Conservation (phyloP, 2,888 invertebrate species). For the Beris chalybata region DNA sequence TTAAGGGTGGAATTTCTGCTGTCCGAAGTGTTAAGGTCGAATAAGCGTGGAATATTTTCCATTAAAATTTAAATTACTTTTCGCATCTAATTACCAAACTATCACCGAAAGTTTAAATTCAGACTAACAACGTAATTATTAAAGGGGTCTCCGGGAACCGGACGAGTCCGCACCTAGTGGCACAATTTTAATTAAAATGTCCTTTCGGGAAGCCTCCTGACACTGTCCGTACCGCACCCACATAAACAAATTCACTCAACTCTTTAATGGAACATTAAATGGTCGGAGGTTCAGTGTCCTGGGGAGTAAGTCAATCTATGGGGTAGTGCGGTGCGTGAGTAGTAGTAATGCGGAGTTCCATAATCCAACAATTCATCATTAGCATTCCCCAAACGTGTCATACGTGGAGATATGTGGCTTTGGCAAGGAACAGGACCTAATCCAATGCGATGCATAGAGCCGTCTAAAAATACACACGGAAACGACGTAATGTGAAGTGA, state of each 20-base stretch:
- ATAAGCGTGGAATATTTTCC: too few relatives aligned
- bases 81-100: slow-evolving; percentile 1
- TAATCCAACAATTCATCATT: slow-evolving; percentile 31
- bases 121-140: slow-evolving; percentile 20
- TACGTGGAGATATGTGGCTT: slow-evolving; percentile 7
- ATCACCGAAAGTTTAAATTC: slow-evolving; percentile 7
- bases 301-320: not conserved
- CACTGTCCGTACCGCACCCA: not conserved
- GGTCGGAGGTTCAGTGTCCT: slow-evolving; percentile 12
- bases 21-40: too few relatives aligned
- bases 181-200: slow-evolving; percentile 31
- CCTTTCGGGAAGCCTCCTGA: slow-evolving; percentile 4
- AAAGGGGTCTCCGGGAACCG: not conserved
- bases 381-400: slow-evolving; percentile 24
- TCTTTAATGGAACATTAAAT: slow-evolving; percentile 25
- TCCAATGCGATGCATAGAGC: not conserved
- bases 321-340: slow-evolving; percentile 19
- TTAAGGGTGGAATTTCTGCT: too few relatives aligned
- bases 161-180: slow-evolving; percentile 22
- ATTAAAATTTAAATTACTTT: slow-evolving; percentile 14
- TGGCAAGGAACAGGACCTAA: not conserved
- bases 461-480: slow-evolving; percentile 28
- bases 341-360: slow-evolving; percentile 6
- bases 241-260: not conserved
- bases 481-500: not conserved